These are phyloP conservation scores for Steinernema scapterisci DNA, from an alignment of 2,888 invertebrate species.

Conservation along the genomic window DNA sequence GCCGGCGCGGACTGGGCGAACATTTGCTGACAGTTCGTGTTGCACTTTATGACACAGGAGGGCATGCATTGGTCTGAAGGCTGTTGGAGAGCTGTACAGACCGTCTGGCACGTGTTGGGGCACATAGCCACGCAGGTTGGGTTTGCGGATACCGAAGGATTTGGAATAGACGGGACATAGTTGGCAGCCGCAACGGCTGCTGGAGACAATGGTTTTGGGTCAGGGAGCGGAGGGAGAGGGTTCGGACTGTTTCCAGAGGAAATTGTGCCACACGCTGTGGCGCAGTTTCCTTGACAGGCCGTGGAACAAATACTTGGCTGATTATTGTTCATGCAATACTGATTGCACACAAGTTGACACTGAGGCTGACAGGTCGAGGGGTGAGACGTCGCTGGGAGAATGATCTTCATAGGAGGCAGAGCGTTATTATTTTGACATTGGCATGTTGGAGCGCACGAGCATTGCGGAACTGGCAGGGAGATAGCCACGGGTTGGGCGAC, in stretches of 20 bases:
- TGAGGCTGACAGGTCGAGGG: conserved; percentile 17
- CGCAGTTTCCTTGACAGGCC: conserved; percentile 1
- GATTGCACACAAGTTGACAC: conserved; percentile 21
- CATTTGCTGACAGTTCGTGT: conserved; percentile 14
- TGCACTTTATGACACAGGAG: not conserved
- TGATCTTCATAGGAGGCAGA: not conserved
- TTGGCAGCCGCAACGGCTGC: not conserved
- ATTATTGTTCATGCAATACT: conserved; percentile 27
- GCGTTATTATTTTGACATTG: conserved; percentile 21
- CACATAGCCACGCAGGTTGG: not conserved
- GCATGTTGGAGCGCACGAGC: not conserved
- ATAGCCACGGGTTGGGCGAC: not conserved
- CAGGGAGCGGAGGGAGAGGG: conserved; percentile 9
- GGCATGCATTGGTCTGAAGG: not conserved
- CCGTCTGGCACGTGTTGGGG: conserved; percentile 14
- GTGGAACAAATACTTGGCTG: conserved; percentile 1
- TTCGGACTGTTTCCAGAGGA: not conserved
- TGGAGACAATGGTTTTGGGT: not conserved
- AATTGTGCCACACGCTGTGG: not conserved
- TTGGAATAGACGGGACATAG: too few species aligned
- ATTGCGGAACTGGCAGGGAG: conserved; percentile 12
- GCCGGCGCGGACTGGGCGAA: not conserved
- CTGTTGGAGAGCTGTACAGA: not conserved
- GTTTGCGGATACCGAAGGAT: not conserved
- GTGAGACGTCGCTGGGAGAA: not conserved